Percentiles rank a stretch among this genome's conserved stretches.
Evolutionary conservation across 2,797 vertebrate species (phyloP).

Genomic region (Cyclura pinguis): DNA sequence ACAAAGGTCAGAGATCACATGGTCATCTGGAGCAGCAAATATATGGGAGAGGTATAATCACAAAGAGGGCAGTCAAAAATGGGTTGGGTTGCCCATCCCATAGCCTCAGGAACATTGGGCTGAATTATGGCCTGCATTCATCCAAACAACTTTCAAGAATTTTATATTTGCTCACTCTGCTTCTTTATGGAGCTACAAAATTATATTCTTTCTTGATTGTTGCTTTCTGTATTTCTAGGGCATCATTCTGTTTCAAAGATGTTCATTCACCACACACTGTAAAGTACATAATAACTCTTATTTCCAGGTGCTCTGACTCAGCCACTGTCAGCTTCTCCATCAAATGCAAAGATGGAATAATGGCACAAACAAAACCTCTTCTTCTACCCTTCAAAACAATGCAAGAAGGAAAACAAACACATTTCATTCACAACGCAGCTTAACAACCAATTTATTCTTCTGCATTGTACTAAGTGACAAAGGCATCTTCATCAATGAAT

Average conservation of each 20-base stretch:
- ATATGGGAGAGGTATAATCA: not conserved
- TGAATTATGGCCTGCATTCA: not conserved
- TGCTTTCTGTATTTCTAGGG: not conserved
- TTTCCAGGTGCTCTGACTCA: not conserved
- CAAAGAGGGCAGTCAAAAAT: not conserved
- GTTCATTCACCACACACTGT: not conserved
- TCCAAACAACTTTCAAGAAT: not conserved
- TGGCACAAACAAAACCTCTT: constrained; percentile 8
- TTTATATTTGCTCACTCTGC: not conserved
- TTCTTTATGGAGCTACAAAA: constrained; percentile 4
- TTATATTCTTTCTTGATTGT: not conserved
- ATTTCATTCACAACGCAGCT: not conserved
- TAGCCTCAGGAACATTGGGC: no score
- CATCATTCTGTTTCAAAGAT: not conserved
- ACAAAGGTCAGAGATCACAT: not conserved
- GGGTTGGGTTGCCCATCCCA: not conserved
- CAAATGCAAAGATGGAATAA: not conserved
- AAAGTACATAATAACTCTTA: not conserved
- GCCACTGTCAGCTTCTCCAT: not conserved
- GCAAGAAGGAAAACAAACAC: not conserved
- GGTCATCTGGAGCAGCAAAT: not conserved
- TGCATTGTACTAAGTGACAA: not conserved
- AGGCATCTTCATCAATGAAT: not conserved
- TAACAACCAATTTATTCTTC: constrained; percentile 1
- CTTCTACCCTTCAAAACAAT: not conserved